Evolutionary conservation across 2,797 vertebrate genomes (phyloP).

Genomic region (Oreochromis grahami): DNA sequence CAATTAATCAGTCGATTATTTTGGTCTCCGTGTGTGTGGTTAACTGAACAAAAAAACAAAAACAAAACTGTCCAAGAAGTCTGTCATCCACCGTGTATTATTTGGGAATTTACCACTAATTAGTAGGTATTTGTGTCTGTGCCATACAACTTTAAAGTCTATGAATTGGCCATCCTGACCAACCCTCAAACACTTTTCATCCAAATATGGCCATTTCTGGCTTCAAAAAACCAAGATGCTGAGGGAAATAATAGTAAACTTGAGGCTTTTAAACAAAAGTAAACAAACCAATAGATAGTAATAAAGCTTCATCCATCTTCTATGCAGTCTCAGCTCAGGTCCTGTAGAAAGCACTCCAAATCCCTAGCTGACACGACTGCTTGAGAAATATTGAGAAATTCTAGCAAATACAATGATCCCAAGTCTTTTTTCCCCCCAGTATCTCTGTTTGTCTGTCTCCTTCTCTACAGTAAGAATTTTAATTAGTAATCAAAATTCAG

Average conservation of each 20-base stretch:
- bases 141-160: background rate
- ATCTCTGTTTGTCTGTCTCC: background rate
- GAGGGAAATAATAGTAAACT: background rate
- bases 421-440: background rate
- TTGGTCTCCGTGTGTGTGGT: fast-evolving
- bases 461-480: background rate
- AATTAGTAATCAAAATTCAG: background rate
- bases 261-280: background rate
- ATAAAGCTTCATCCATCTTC: background rate
- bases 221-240: background rate
- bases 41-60: background rate
- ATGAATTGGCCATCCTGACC: background rate
- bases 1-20: background rate
- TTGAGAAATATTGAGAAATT: background rate
- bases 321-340: background rate
- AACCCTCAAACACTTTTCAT: background rate
- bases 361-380: background rate
- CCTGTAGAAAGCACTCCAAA: background rate
- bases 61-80: background rate
- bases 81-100: background rate
- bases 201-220: background rate
- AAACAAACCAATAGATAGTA: background rate
- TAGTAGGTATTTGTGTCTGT: background rate
- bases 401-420: background rate
- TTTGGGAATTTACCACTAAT: background rate